Evolutionary conservation across 2,888 invertebrate species (phyloP), one percentile per base, ranked within the genome.

Genomic region (Hypomecis atomaria): DNA sequence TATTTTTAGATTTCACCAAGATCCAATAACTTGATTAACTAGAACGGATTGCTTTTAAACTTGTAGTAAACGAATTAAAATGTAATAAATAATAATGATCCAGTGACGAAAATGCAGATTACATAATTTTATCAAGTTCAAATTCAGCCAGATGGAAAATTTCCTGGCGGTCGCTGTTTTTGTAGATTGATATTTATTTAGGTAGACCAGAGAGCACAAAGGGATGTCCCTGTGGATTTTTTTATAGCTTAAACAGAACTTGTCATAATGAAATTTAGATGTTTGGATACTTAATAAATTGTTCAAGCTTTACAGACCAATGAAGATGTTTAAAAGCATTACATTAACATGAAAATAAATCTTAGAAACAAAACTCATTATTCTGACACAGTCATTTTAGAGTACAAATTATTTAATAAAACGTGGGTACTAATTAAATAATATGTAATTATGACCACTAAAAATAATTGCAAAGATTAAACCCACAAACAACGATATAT

Each of bases 41-140:
- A 33, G 34, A 56, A 34, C n/a, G 6, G 54, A 54, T 58, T 42
- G 33, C 37, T 49, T 54, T 53, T 23, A 33, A 49, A 42, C 50
- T 53, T 57, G 2, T 23, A 6, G 42, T 42, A 53, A 58, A 38
- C n/a, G 38, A 57, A 57, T 54, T 60, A 53, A 13, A 48, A n/a
- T 37, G 4, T 59, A 63, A 66, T 58, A 53, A 59, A 52, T 59
- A 65, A 48, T 53, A 52, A 52, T 60, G 48, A 34, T 11, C 7
- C 44, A 36, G 36, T 58, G 40, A 54, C 5, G 55, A 47, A 64
- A 44, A 36, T 42, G 10, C 23, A 2, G 23, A 0, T 11, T 5
- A 45, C n/a, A 13, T 44, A 38, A 42, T 38, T 63, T 58, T 13
- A 38, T 10, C 37, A 47, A 33, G 33, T 43, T 58, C 49, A 44